Conservation (phyloP, 2,888 invertebrate genomes). For the Cynaeus angustus region DNA sequence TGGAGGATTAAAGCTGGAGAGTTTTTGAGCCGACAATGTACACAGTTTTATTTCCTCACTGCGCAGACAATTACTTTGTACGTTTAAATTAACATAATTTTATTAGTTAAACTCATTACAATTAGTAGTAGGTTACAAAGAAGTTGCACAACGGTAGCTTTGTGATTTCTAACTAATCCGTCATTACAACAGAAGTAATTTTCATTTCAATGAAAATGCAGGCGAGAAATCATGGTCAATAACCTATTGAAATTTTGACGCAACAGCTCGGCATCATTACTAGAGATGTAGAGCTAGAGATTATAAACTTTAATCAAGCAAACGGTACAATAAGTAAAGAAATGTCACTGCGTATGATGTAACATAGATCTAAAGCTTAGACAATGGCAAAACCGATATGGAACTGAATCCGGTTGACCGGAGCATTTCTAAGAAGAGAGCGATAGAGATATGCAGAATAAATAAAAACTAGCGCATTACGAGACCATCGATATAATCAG, state of each 20-base stretch:
- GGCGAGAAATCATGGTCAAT: not conserved
- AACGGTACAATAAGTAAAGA: constrained; percentile 17
- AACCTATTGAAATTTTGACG: not conserved
- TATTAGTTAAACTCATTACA: not conserved
- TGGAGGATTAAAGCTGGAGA: constrained; percentile 27
- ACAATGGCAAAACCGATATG: constrained; percentile 12
- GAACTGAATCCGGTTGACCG: not conserved
- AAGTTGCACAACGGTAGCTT: not conserved
- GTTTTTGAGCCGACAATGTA: no score
- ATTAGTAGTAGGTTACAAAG: not conserved
- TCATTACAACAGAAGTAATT: not conserved
- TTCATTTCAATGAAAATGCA: not conserved
- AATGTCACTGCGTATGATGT: constrained; percentile 11
- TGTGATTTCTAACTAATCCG: not conserved
- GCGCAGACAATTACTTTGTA: no score
- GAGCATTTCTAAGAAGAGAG: constrained; percentile 1
- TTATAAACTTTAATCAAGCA: constrained; percentile 4
- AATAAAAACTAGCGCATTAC: constrained; percentile 13
- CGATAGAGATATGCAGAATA: constrained; percentile 6
- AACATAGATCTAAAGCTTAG: constrained; percentile 14
- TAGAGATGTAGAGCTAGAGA: not conserved
- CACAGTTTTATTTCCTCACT: not conserved
- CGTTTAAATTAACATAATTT: not conserved
- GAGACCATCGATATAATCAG: not conserved
- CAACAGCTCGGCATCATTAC: not conserved